Evolutionary conservation across 2,113 vertebrate genomes (phyloP), one percentile per base, ranked within the genome.

Genomic region (Columbina picui): DNA sequence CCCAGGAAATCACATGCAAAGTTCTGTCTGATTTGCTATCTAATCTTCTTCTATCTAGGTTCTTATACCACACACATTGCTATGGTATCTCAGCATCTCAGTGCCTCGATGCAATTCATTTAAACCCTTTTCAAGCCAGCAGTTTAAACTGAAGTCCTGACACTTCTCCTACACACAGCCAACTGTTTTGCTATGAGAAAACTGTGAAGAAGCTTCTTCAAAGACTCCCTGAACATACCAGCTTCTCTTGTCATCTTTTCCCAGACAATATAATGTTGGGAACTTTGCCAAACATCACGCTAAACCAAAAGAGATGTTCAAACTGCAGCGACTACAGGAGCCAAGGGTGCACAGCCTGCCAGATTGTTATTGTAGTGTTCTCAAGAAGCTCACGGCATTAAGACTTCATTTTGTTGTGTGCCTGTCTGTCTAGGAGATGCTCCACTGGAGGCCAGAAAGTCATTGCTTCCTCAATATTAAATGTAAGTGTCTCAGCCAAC

Each of bases 1-100:
- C 71, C 80, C 93, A 95, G 94, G 92, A 97, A 96, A 96, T 94
- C 85, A 96, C 87, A 91, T 85, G 92, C 85, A 95, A 90, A 96
- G 95, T 95, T 96, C 76, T 94, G 61, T 88, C 71, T 88, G 79
- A 93, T 93, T 90, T 74, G 21, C 60, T 90, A 95, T 95, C 94
- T 95, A 88, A 94, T 93, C 93, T 89, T 75, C 64, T 78, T 91
- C 84, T 87, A 95, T 97, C 94, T 96, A 95, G 64, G 86, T 90
- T 96, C 92, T 87, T 87, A 84, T 75, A 94, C 92, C 76, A 93
- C 93, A 97, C 86, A 93, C 96, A 95, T 80, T 94, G 93, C 93
- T 90, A 80, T 92, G 77, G 83, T 95, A 96, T 93, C 96, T 93
- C 47, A 93, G 86, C 86, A 93, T 96, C 94, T 91, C 45, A 57